Base-by-base conservation (phyloP, 2,797 vertebrate genomes). In the Sebastes paucispinis region DNA sequence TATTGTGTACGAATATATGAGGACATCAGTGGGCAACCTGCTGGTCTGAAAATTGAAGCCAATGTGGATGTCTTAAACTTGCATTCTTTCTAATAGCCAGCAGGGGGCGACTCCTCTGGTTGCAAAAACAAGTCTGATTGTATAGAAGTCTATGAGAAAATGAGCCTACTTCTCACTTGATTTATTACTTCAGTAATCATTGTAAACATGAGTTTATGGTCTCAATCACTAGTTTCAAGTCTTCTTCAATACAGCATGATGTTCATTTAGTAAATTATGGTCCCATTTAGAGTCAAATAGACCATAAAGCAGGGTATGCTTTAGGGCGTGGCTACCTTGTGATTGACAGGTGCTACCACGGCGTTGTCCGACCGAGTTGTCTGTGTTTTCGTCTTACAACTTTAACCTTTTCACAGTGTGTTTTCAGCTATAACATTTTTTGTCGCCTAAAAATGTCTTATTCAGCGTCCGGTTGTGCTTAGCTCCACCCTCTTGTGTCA, bases 181-280 rank as follows among this genome's bases (percentile, higher is more conserved):
- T 54, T 22, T 54, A 54, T 54, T 54, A 18, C 43, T 0, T 47
- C 43, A 52, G 50, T 52, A 43, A 43, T 0, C 39, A 43, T 43
- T 1, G 0, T 43, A 9, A 52, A 52, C 16, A 47, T 18, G 43
- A 47, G 43, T 47, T 52, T 52, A 52, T 52, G 50, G 50, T 0
- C 0, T 52, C 50, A 47, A 18, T 47, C 3, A 0, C 16, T 18
- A 18, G 39, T 16, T 43, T 43, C 14, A 43, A 43, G 3, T 43
- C 6, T 43, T 43, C 39, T 43, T 43, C 39, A 43, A 43, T 43
- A 43, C 39, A 43, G 39, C 39, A 16, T 43, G 39, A 43, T 43
- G 39, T 43, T 43, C 39, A 43, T 16, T 43, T 3, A 43, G 14
- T 18, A 47, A 47, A 47, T 20, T 4, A 18, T 20, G 43, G 16